phyloP scores from a whole-genome alignment of 2,888 invertebrate species.

The Papilio protenor region DNA sequence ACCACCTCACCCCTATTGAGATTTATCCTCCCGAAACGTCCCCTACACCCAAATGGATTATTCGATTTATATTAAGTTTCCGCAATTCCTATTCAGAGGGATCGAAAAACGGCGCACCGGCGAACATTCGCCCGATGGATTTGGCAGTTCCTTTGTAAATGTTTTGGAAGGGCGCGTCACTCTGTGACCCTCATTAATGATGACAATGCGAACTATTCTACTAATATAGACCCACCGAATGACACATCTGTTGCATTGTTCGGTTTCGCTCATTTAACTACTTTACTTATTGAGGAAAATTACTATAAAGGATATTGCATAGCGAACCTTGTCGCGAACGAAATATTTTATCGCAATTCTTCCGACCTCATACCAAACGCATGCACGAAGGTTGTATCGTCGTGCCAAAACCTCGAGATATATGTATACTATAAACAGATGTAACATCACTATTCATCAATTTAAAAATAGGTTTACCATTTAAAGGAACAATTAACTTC shows the following conservation, averaged over 20 bases:
- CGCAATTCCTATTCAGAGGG: slow-evolving; percentile 80
- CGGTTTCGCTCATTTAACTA: slow-evolving; percentile 35
- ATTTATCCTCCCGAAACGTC: slow-evolving; percentile 80
- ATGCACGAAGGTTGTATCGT: slow-evolving; percentile 15
- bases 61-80: slow-evolving; percentile 84
- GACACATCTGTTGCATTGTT: slow-evolving; percentile 72
- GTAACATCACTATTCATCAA: slow-evolving; percentile 18
- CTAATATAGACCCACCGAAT: slow-evolving; percentile 62
- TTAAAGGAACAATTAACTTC: slow-evolving; percentile 41
- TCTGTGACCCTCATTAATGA: slow-evolving; percentile 71
- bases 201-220: slow-evolving; percentile 73
- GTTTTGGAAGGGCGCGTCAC: slow-evolving; percentile 72
- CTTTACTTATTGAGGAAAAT: slow-evolving; percentile 48
- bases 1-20: slow-evolving; percentile 78
- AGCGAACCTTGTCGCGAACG: slow-evolving; percentile 31
- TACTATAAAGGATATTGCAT: slow-evolving; percentile 34
- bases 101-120: slow-evolving; percentile 61
- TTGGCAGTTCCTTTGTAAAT: slow-evolving; percentile 72
- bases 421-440: slow-evolving; percentile 23
- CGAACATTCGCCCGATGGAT: slow-evolving; percentile 69
- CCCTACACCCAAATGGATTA: slow-evolving; percentile 79
- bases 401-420: slow-evolving; percentile 36
- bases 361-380: slow-evolving; percentile 36
- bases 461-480: slow-evolving; percentile 29
- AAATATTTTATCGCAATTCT: slow-evolving; percentile 35